Evolutionary conservation across 2,888 invertebrate genomes (phyloP).

Genomic region (Diabrotica balteata): DNA sequence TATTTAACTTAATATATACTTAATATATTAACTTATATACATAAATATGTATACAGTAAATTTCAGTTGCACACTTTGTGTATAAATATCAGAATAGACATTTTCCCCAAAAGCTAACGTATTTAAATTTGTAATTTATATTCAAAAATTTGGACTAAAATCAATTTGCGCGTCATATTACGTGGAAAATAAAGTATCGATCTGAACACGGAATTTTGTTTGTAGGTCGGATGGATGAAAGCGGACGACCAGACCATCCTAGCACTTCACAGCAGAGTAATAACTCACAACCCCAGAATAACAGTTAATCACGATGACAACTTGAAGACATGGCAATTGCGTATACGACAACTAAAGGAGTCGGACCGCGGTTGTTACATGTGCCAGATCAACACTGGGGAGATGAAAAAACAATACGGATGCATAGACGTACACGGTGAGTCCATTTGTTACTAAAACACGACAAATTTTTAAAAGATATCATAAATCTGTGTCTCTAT

Average conservation of each 20-base stretch:
- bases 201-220: constrained; percentile 34
- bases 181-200: no score
- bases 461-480: no score
- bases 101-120: no score
- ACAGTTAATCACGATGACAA: constrained; percentile 76
- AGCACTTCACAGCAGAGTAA: constrained; percentile 75
- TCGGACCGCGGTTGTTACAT: constrained; percentile 80
- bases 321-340: constrained; percentile 75
- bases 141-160: no score
- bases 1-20: no score
- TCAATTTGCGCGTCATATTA: no score
- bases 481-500: no score
- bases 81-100: no score
- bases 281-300: constrained; percentile 77
- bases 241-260: constrained; percentile 79
- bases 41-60: no score
- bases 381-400: constrained; percentile 81
- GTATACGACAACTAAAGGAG: constrained; percentile 75
- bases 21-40: no score
- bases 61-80: no score
- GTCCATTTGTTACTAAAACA: constrained; percentile 40
- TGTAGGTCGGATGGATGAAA: constrained; percentile 79
- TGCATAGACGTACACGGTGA: constrained; percentile 81
- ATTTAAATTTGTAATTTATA: no score
- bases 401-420: constrained; percentile 79